phyloP scores from a whole-genome alignment of 2,113 vertebrate species.

The Bufo gargarizans region DNA sequence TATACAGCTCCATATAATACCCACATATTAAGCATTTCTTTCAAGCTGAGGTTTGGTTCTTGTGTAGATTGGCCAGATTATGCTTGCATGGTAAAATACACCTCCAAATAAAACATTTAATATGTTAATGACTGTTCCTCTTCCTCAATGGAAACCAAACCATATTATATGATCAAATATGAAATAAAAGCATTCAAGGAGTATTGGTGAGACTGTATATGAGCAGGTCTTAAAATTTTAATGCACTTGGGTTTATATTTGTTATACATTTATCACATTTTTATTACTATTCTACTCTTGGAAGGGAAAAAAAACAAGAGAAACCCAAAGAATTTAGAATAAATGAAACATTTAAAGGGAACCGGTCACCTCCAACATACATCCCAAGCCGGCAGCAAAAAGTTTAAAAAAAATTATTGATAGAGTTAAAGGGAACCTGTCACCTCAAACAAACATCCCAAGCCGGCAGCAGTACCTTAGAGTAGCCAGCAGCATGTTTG shows the following conservation, averaged over 20 bases:
- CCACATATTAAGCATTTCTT: conserved; percentile 38
- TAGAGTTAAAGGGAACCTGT: no score
- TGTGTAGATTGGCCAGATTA: conserved; percentile 34
- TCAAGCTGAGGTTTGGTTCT: conserved; percentile 38
- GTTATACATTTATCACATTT: not conserved
- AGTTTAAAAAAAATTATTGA: no score
- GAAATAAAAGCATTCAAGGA: not conserved
- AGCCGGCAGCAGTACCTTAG: no score
- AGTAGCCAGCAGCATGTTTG: no score
- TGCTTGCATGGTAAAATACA: conserved; percentile 31
- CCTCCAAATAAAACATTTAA: conserved; percentile 43
- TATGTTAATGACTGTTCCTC: conserved; percentile 31
- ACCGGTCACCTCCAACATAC: no score
- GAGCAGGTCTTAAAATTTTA: not conserved
- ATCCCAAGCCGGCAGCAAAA: no score
- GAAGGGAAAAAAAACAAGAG: no score
- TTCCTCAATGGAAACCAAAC: conserved; percentile 19
- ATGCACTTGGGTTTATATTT: not conserved
- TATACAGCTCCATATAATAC: conserved; percentile 40
- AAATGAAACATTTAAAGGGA: no score
- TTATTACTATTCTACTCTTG: no score
- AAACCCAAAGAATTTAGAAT: no score
- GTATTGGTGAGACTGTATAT: not conserved
- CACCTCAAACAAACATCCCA: no score
- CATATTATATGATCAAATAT: not conserved